Evolutionary conservation across 2,113 vertebrate genomes (phyloP).

Genomic region (Mastomys natalensis): DNA sequence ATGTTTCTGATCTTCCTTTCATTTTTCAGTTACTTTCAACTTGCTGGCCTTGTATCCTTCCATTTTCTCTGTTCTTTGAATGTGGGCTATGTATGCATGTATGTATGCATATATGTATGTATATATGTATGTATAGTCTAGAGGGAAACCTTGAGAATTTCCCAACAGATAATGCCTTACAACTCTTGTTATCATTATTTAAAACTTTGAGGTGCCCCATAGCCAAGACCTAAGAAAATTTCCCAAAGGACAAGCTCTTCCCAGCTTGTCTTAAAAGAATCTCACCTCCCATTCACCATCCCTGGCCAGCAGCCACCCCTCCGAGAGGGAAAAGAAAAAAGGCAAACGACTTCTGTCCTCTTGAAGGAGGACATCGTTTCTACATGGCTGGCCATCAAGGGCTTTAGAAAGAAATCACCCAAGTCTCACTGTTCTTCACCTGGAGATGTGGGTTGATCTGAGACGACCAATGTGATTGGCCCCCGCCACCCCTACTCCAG

Average conservation of each 20-base stretch:
- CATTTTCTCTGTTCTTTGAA: constrained; percentile 59
- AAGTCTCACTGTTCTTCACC: neutral
- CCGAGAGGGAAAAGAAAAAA: neutral
- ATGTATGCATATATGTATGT: constrained; percentile 20
- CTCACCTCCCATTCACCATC: constrained; percentile 1
- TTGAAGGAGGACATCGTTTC: constrained; percentile 1
- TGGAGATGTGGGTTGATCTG: neutral
- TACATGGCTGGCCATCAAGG: neutral
- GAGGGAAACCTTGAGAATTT: constrained; percentile 68
- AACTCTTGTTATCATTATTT: constrained; percentile 70
- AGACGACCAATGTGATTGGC: neutral
- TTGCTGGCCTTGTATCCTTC: neutral
- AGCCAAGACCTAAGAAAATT: constrained; percentile 29
- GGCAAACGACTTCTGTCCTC: neutral
- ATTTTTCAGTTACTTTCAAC: constrained; percentile 31
- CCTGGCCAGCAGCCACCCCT: neutral
- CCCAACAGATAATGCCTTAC: constrained; percentile 67
- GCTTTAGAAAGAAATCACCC: constrained; percentile 11
- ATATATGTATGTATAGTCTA: neutral
- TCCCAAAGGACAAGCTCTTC: constrained; percentile 56
- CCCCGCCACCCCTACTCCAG: too few relatives aligned
- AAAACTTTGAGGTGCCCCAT: constrained; percentile 58
- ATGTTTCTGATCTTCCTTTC: neutral
- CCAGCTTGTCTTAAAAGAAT: constrained; percentile 14
- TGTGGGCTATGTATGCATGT: constrained; percentile 51